A percentile compares a stretch with the other conserved stretches of the same genome.
Evolutionary conservation across 2,888 invertebrate species (phyloP).

Genomic region (Syrphus vitripennis): DNA sequence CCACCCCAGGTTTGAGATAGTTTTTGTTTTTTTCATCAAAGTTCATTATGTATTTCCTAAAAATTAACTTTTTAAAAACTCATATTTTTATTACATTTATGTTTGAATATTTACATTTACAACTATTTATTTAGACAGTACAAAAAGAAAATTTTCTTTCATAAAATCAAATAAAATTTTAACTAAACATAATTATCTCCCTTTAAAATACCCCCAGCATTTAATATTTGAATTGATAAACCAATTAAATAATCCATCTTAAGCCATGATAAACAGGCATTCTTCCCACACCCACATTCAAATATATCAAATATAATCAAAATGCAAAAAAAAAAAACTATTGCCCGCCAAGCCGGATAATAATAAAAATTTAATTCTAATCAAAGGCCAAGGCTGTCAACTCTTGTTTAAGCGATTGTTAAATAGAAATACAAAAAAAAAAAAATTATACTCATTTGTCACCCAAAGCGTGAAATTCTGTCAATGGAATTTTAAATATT

Average conservation of each 20-base stretch:
- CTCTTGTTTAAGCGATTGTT: slow-evolving; percentile 35
- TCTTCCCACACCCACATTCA: slow-evolving; percentile 50
- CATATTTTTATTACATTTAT: too few relatives aligned
- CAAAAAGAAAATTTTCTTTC: too few relatives aligned
- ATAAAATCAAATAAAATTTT: too few relatives aligned
- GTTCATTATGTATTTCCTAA: too few relatives aligned
- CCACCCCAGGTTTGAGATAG: too few relatives aligned
- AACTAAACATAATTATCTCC: too few relatives aligned
- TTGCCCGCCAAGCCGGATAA: slow-evolving; percentile 45
- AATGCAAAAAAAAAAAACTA: slow-evolving; percentile 40
- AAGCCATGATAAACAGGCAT: neutral
- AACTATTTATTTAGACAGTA: too few relatives aligned
- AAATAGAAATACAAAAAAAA: neutral
- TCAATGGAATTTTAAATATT: slow-evolving; percentile 45
- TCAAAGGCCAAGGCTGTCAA: slow-evolving; percentile 59
- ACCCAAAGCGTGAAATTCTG: slow-evolving; percentile 42
- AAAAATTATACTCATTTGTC: slow-evolving; percentile 50
- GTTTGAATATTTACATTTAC: too few relatives aligned
- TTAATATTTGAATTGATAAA: neutral
- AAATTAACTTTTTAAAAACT: too few relatives aligned
- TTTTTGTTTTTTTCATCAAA: too few relatives aligned
- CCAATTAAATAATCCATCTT: slow-evolving; percentile 5
- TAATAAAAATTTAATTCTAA: slow-evolving; percentile 53
- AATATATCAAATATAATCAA: slow-evolving; percentile 24
- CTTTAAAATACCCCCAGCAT: too few relatives aligned